Conservation (phyloP, 2,888 invertebrate species). For the Chironomus riparius region DNA sequence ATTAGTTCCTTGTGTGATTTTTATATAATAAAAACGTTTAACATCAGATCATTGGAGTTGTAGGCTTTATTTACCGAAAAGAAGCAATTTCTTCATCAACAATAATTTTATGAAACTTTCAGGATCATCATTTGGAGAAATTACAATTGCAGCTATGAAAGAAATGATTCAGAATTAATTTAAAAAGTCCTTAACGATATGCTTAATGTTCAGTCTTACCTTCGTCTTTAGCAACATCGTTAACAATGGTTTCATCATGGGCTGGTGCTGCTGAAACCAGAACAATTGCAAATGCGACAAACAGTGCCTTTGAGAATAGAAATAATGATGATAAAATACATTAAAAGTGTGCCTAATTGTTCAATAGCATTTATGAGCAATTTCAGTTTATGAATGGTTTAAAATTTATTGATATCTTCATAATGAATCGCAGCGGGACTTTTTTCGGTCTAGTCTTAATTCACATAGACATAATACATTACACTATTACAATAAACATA, state of each 20-base stretch:
- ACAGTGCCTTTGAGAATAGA: background rate
- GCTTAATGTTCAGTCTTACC: background rate
- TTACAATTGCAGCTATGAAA: background rate
- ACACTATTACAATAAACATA: too few species aligned
- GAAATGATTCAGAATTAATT: background rate
- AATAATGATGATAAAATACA: background rate
- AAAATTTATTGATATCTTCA: background rate
- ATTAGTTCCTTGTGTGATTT: too few species aligned
- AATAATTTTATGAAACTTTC: background rate
- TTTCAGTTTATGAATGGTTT: background rate
- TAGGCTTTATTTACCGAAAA: background rate
- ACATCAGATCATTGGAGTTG: too few species aligned
- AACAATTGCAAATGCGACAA: background rate
- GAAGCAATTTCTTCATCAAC: slow-evolving; percentile 5
- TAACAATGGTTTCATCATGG: slow-evolving; percentile 6
- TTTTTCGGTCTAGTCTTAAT: background rate
- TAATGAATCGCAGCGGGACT: background rate
- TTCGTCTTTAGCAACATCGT: slow-evolving; percentile 5
- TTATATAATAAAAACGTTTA: too few species aligned
- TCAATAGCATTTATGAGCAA: background rate
- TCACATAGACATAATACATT: background rate
- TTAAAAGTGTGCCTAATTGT: background rate
- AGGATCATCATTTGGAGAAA: background rate
- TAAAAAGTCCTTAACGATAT: background rate
- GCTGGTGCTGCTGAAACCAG: slow-evolving; percentile 1